Base-by-base conservation (phyloP, 2,888 invertebrate species). In the Fabriciana adippe region DNA sequence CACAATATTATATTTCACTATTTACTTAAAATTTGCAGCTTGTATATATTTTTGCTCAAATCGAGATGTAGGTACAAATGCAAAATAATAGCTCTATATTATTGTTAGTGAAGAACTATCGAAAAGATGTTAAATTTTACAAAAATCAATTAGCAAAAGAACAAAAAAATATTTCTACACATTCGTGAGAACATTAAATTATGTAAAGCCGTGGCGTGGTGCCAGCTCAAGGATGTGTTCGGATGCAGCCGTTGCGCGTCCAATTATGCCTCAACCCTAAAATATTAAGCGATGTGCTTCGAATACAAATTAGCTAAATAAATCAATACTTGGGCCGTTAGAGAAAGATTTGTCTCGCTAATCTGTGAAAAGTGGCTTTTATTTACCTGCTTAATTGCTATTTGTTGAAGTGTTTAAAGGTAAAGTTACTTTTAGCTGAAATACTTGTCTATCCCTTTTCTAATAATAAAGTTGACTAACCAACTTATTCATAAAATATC, bases 221-320 rank as follows among this genome's bases (percentile, higher is more conserved):
- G 91, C 90, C 91, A 90, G 85, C 78, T 81, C 80, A 83, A 81
- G 79, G 79, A 83, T 84, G 86, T 85, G 85, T 88, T 85, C 84
- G 79, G 81, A 85, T 87, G 89, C 89, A 89, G 83, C 84, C 83
- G 82, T 78, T 83, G 86, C 82, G 83, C 85, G 81, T 89, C 86
- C 89, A 91, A 90, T 91, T 91, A 91, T 85, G 87, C 83, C 83
- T 84, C 87, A 87, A 88, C 88, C 88, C 89, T 89, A 88, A 90
- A 91, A 89, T 89, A 90, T 90, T 85, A 87, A 87, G 79, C 80
- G 80, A 80, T 83, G 86, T 80, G 86, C 78, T 80, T 78, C 77
- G 89, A 86, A 89, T 91, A 84, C 82, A 82, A 89, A 90, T 87
- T 80, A 83, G 66, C 72, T 72, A 80, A 82, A 84, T 84, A 80